Conservation (phyloP, 2,113 vertebrate species). For the Callionymus lyra region DNA sequence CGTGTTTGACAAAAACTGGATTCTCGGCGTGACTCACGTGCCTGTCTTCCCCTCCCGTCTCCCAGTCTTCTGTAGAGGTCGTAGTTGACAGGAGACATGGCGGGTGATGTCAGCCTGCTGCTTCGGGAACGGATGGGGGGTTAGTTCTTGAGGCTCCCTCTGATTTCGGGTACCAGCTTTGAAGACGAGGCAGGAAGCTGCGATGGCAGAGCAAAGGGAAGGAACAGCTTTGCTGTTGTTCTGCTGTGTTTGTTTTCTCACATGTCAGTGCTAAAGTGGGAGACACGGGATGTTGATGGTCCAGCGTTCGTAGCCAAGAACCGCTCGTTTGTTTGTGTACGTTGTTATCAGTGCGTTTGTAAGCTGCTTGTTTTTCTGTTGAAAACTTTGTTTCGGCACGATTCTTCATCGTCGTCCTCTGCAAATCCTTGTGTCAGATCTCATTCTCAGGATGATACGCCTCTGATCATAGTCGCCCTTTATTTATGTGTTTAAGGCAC, state of each 20-base stretch:
- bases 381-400: not conserved
- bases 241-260: slow-evolving; percentile 31
- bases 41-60: slow-evolving; percentile 18
- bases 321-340: not conserved
- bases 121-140: slow-evolving; percentile 8
- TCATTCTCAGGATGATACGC: too few relatives aligned
- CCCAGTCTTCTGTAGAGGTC: slow-evolving; percentile 32
- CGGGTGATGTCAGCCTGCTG: slow-evolving; percentile 34
- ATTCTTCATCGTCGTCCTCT: not conserved
- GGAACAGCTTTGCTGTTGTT: slow-evolving; percentile 34
- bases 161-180: slow-evolving; percentile 22
- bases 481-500: too few relatives aligned
- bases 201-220: slow-evolving; percentile 27
- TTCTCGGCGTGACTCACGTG: slow-evolving; percentile 28
- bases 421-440: not conserved
- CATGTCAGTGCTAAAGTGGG: slow-evolving; percentile 24
- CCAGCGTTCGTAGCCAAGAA: slow-evolving; percentile 6
- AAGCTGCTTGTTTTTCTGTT: too few relatives aligned
- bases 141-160: slow-evolving; percentile 8
- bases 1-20: slow-evolving; percentile 26
- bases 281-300: slow-evolving; percentile 39
- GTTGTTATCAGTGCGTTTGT: too few relatives aligned
- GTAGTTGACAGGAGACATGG: slow-evolving; percentile 54
- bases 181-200: slow-evolving; percentile 17
- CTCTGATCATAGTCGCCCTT: too few relatives aligned